Percentiles rank a stretch among this genome's conserved stretches.
phyloP scores from a whole-genome alignment of 2,888 invertebrate genomes.

The Ceramica pisi region DNA sequence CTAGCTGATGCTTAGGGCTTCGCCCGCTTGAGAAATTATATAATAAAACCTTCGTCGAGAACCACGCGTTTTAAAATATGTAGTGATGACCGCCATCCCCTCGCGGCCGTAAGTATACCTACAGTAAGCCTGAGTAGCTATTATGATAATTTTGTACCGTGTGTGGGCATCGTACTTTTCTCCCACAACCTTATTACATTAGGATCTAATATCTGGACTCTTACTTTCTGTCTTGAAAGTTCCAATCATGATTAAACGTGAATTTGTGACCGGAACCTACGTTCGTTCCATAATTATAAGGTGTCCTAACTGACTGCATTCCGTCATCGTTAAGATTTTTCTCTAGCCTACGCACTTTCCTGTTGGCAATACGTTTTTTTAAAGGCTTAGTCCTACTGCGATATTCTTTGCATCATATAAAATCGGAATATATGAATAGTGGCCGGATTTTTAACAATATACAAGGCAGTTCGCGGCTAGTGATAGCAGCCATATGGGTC shows the following conservation, averaged over 20 bases:
- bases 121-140: no score
- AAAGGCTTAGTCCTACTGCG: neutral
- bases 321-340: constrained; percentile 8
- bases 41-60: no score
- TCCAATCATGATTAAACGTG: neutral
- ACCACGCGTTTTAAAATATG: no score
- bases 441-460: neutral
- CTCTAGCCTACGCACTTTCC: neutral
- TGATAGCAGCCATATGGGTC: neutral
- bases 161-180: no score
- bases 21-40: no score
- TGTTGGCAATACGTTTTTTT: neutral
- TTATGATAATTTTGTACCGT: no score
- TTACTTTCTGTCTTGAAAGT: neutral
- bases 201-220: no score
- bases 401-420: neutral
- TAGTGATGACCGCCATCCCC: no score
- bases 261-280: neutral
- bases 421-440: neutral
- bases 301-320: constrained; percentile 23
- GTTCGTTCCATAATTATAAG: constrained; percentile 11
- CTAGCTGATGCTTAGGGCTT: no score
- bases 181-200: no score
- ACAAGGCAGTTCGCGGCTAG: no score
- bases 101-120: no score